Evolutionary conservation across 2,888 invertebrate genomes (phyloP).

Genomic region (Polydrusus pterygomalis): DNA sequence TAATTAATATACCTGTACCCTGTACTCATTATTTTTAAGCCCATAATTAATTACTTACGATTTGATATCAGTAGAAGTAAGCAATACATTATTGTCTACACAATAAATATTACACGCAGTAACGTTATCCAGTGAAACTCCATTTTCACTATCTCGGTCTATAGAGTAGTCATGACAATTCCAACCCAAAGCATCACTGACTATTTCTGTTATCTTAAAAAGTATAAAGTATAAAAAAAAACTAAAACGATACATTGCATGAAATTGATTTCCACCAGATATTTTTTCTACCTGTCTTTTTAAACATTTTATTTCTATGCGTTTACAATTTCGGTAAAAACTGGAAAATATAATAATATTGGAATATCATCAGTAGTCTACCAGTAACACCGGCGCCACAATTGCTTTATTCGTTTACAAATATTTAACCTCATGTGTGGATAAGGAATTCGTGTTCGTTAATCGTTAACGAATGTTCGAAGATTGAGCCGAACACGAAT

Average conservation of each 20-base stretch:
- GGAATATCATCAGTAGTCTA: neutral
- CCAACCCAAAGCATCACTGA: conserved; percentile 74
- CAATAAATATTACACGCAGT: conserved; percentile 77
- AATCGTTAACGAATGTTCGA: too few relatives aligned
- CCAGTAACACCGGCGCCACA: too few relatives aligned
- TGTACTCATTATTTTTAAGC: too few relatives aligned
- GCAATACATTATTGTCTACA: conserved; percentile 73
- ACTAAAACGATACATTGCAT: neutral
- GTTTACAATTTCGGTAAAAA: neutral
- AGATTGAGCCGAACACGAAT: too few relatives aligned
- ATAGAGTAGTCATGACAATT: conserved; percentile 78
- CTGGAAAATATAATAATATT: neutral
- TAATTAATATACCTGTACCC: too few relatives aligned
- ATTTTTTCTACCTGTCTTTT: too few relatives aligned
- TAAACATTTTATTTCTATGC: too few relatives aligned
- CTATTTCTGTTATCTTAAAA: conserved; percentile 74
- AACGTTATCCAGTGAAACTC: conserved; percentile 68
- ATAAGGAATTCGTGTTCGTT: too few relatives aligned
- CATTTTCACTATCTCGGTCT: conserved; percentile 69
- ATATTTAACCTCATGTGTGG: too few relatives aligned
- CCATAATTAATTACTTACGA: conserved; percentile 69
- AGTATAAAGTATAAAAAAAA: neutral
- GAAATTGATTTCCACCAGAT: too few relatives aligned
- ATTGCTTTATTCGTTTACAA: too few relatives aligned
- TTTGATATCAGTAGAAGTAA: conserved; percentile 73